A percentile compares a stretch with the other conserved stretches of the same genome.
phyloP scores from a whole-genome alignment of 1,140 invertebrate genomes.

The Schlechtendalia chinensis region DNA sequence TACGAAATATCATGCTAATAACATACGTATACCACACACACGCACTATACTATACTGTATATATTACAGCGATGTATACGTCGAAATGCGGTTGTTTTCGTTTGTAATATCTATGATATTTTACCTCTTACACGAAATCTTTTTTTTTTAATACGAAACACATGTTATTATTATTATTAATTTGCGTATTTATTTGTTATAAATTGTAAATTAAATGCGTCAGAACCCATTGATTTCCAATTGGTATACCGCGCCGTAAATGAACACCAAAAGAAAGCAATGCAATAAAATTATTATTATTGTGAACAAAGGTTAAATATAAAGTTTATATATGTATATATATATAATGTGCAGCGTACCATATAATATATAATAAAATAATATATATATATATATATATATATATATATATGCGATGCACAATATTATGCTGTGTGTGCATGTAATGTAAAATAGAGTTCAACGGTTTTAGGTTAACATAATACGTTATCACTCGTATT shows the following conservation, averaged over 20 bases:
- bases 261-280: background rate
- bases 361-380: no score
- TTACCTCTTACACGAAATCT: no score
- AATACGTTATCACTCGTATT: background rate
- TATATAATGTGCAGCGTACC: no score
- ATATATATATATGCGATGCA: no score
- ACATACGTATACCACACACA: no score
- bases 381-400: background rate
- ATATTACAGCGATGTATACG: no score
- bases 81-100: background rate
- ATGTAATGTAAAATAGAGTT: background rate
- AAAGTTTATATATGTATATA: background rate
- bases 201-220: background rate
- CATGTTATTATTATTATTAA: background rate
- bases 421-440: no score
- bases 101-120: background rate
- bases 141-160: no score
- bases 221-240: background rate
- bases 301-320: conserved; percentile 17
- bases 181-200: background rate
- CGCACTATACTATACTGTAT: no score
- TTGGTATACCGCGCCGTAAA: background rate
- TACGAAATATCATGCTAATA: background rate
- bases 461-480: background rate
- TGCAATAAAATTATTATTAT: background rate